These are phyloP conservation scores for Hydrolagus colliei DNA, from an alignment of 2,797 vertebrate genomes.

Conservation along the genomic window DNA sequence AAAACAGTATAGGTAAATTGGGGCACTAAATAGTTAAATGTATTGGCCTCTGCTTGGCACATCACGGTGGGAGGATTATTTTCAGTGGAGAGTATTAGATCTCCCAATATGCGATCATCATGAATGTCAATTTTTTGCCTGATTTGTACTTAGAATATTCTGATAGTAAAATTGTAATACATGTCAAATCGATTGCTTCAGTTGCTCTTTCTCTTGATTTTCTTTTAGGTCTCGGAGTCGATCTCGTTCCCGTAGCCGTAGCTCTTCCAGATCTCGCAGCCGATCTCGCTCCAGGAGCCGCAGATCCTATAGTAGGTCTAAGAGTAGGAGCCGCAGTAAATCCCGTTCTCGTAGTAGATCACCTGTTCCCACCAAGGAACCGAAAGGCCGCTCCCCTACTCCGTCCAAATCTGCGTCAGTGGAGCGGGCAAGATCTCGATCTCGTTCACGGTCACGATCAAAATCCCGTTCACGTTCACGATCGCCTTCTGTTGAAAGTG, in stretches of 20 bases:
- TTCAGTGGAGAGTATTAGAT: background rate
- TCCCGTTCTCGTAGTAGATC: constrained; percentile 67
- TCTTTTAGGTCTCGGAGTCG: constrained; percentile 66
- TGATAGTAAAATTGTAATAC: too few relatives aligned
- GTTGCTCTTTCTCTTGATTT: background rate
- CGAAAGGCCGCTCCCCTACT: constrained; percentile 67
- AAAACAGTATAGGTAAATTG: constrained; percentile 47
- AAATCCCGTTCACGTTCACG: constrained; percentile 61
- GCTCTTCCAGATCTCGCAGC: constrained; percentile 76
- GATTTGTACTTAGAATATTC: too few relatives aligned
- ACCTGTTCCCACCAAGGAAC: constrained; percentile 61
- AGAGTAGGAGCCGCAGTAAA: constrained; percentile 64
- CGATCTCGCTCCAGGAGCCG: constrained; percentile 63
- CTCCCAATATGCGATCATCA: too few relatives aligned
- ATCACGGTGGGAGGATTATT: too few relatives aligned
- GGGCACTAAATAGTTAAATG: too few relatives aligned
- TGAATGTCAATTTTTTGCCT: too few relatives aligned
- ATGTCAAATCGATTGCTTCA: background rate
- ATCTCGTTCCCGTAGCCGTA: constrained; percentile 78
- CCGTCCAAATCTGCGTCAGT: constrained; percentile 65
- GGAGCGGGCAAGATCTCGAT: constrained; percentile 59
- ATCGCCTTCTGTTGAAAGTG: constrained; percentile 75
- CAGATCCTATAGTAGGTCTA: constrained; percentile 67
- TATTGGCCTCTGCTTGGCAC: too few relatives aligned
- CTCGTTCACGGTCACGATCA: constrained; percentile 42